Evolutionary conservation across 2,888 invertebrate genomes (phyloP).

Genomic region (Pimpla rufipes): DNA sequence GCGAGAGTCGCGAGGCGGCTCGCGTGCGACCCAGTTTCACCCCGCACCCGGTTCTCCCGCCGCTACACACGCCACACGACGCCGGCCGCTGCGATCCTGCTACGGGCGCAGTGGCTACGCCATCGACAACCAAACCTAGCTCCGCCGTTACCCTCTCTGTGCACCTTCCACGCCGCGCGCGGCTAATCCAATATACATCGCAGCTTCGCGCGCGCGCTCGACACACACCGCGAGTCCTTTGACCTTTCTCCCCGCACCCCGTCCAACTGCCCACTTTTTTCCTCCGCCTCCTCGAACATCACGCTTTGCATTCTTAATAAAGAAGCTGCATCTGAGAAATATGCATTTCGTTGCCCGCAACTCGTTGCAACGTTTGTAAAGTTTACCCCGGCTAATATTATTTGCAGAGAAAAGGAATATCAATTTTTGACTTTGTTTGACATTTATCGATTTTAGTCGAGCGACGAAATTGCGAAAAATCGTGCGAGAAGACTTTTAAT

Average conservation of each 20-base stretch:
- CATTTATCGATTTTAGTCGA: too few relatives aligned
- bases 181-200: conserved; percentile 14
- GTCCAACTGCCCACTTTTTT: conserved; percentile 36
- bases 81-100: conserved; percentile 6
- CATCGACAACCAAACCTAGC: conserved; percentile 21
- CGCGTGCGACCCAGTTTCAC: conserved; percentile 64
- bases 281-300: conserved; percentile 21
- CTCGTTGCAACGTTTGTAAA: too few relatives aligned
- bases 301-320: background rate
- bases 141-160: background rate
- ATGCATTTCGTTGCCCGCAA: too few relatives aligned
- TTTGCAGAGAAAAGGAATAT: too few relatives aligned
- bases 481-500: too few relatives aligned
- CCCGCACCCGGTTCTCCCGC: background rate
- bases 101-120: conserved; percentile 15
- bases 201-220: conserved; percentile 13
- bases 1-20: conserved; percentile 37
- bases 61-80: background rate
- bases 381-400: too few relatives aligned
- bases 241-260: conserved; percentile 56
- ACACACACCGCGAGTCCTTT: conserved; percentile 38
- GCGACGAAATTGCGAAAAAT: too few relatives aligned
- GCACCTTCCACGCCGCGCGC: background rate
- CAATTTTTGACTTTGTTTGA: too few relatives aligned
- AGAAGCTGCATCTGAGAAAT: too few relatives aligned